phyloP scores from a whole-genome alignment of 2,113 vertebrate genomes.

The Proterorhinus semilunaris region DNA sequence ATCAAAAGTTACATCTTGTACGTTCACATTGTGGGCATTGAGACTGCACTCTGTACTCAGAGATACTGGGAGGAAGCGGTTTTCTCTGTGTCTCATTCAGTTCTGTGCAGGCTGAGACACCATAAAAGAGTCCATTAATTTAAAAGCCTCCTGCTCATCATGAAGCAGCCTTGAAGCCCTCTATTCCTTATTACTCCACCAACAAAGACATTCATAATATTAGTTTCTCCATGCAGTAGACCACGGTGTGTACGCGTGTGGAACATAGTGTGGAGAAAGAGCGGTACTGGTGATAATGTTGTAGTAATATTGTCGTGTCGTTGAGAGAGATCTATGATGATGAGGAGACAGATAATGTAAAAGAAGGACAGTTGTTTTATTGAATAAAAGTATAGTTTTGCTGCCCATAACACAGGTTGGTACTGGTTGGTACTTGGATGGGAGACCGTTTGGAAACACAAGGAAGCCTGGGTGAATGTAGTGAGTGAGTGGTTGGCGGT shows the following conservation, averaged over 20 bases:
- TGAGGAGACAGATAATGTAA: neutral
- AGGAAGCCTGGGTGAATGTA: too few relatives aligned
- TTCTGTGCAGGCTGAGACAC: neutral
- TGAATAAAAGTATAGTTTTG: too few relatives aligned
- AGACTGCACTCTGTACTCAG: neutral
- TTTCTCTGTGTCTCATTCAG: neutral
- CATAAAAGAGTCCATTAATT: constrained; percentile 9
- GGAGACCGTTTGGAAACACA: too few relatives aligned
- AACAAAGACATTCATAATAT: constrained; percentile 24
- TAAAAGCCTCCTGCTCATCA: constrained; percentile 16
- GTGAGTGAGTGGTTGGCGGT: too few relatives aligned
- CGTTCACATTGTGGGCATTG: neutral
- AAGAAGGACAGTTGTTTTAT: too few relatives aligned
- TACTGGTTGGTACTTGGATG: too few relatives aligned
- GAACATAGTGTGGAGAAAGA: too few relatives aligned
- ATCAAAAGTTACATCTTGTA: neutral
- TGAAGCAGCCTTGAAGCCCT: constrained; percentile 14
- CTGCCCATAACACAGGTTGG: too few relatives aligned
- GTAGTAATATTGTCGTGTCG: neutral
- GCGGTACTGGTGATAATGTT: too few relatives aligned
- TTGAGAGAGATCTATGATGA: constrained; percentile 12
- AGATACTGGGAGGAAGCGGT: neutral
- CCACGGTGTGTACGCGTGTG: neutral
- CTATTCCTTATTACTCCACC: constrained; percentile 35
- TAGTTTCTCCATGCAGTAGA: constrained; percentile 31